Base-by-base conservation (phyloP, 2,888 invertebrate genomes). In the Diloba caeruleocephala region DNA sequence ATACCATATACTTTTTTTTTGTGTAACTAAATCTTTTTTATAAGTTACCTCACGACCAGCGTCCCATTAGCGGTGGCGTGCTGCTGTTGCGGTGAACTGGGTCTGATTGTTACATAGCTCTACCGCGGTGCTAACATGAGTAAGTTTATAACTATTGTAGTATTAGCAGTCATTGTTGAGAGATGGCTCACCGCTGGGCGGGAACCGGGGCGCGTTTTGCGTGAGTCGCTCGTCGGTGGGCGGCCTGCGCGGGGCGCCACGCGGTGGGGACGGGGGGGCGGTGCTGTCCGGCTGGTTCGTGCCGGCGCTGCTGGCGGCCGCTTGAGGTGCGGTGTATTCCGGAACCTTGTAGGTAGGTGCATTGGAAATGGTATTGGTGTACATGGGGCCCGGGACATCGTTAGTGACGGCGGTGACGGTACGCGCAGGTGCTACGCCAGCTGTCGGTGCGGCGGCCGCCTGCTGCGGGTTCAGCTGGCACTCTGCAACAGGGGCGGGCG, bases 101-200 rank as follows among this genome's bases (percentile, higher is more conserved):
- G n/a, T n/a, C n/a, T n/a, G n/a, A n/a, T n/a, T 25, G 17, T 17
- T 17, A 2, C 17, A 2, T 3, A 17, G 5, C 5, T 2, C 17
- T 3, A 17, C 17, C 17, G 17, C 17, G 5, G 17, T 17, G 5
- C 17, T 17, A 17, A 17, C n/a, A n/a, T n/a, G n/a, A n/a, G n/a
- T n/a, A n/a, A n/a, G n/a, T n/a, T n/a, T n/a, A n/a, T n/a, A n/a
- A n/a, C n/a, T n/a, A n/a, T n/a, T n/a, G n/a, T n/a, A n/a, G n/a
- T n/a, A n/a, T n/a, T n/a, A n/a, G n/a, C 17, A 17, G 17, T 17
- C 5, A 5, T 17, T 5, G 3, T 3, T 3, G 5, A 17, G 3
- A 17, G 17, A 5, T 29, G 10, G 8, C 71, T 67, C 17, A 70
- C 69, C 69, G 9, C 45, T 51, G 7, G 70, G 72, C 1, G 50